Conservation (phyloP, 2,888 invertebrate species). For the Brassicogethes aeneus region DNA sequence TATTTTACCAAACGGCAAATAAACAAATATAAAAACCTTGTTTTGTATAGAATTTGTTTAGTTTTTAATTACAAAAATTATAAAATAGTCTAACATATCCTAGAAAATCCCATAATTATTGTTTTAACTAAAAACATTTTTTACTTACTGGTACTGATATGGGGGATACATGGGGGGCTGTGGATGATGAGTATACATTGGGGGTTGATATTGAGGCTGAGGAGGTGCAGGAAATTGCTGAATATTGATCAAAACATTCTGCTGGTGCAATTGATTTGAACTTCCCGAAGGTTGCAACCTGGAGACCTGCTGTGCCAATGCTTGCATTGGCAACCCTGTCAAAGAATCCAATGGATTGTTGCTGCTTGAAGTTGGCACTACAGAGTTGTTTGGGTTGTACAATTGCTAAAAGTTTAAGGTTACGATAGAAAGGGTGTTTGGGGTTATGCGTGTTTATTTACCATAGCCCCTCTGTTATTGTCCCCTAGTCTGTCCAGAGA, state of each 20-base stretch:
- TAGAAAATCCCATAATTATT: too few species aligned
- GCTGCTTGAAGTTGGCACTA: conserved; percentile 11
- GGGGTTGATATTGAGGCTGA: conserved; percentile 38
- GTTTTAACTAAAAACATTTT: conserved; percentile 8
- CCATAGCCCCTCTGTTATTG: conserved; percentile 31
- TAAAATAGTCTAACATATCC: too few species aligned
- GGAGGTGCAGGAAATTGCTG: conserved; percentile 51
- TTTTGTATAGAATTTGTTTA: too few species aligned
- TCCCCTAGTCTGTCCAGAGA: conserved; percentile 36
- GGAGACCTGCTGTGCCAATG: conserved; percentile 42
- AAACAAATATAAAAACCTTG: too few species aligned
- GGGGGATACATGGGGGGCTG: conserved; percentile 34
- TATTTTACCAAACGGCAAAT: too few species aligned
- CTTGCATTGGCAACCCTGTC: conserved; percentile 41
- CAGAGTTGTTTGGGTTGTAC: conserved; percentile 30
- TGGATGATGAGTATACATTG: conserved; percentile 33
- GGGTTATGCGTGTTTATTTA: conserved; percentile 20
- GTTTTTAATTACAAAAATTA: too few species aligned
- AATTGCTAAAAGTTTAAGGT: conserved; percentile 28
- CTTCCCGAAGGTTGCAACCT: conserved; percentile 31
- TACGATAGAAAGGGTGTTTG: conserved; percentile 1
- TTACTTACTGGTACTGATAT: conserved; percentile 38
- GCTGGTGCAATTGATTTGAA: conserved; percentile 45
- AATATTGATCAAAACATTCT: conserved; percentile 56
- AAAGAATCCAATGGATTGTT: conserved; percentile 30